Conservation (phyloP, 64 coral and sea anemone species). For the Montipora efflorescens region DNA sequence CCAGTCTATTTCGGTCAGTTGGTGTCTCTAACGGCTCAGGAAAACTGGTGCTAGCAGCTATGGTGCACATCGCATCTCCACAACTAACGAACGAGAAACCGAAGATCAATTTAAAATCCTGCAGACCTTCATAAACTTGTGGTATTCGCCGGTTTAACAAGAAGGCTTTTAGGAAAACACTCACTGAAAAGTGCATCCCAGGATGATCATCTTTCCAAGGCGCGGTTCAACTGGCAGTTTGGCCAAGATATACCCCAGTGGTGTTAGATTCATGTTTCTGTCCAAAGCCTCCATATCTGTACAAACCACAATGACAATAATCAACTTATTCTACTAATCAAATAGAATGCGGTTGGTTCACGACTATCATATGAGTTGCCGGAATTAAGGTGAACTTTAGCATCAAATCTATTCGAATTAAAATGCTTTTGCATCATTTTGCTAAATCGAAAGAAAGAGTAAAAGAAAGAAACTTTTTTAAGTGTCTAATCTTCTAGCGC, state of each 20-base stretch:
- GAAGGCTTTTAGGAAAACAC: not conserved
- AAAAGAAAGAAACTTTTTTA: too few relatives aligned
- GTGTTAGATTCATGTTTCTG: constrained; percentile 77
- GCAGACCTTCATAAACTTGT: too few relatives aligned
- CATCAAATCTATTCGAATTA: too few relatives aligned
- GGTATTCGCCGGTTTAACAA: too few relatives aligned
- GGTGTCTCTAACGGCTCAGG: constrained; percentile 99
- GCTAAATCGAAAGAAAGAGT: too few relatives aligned
- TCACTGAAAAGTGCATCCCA: constrained; percentile 94
- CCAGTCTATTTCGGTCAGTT: constrained; percentile 93
- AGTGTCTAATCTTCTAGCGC: too few relatives aligned
- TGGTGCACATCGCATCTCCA: constrained; percentile 94
- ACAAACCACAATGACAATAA: not conserved
- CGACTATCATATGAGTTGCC: too few relatives aligned
- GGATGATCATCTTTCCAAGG: constrained; percentile 96
- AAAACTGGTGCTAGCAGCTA: constrained; percentile 98
- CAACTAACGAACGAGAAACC: constrained; percentile 55
- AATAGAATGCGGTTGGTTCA: too few relatives aligned
- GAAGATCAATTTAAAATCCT: not conserved
- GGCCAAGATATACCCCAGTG: constrained; percentile 92
- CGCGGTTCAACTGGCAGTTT: constrained; percentile 96
- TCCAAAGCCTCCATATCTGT: constrained; percentile 98
- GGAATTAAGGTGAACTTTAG: too few relatives aligned
- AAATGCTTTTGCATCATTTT: too few relatives aligned
- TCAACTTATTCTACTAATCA: not conserved